These are phyloP conservation scores for Amblyopsis rosae DNA, from an alignment of 2,113 vertebrate species.

Conservation along the genomic window DNA sequence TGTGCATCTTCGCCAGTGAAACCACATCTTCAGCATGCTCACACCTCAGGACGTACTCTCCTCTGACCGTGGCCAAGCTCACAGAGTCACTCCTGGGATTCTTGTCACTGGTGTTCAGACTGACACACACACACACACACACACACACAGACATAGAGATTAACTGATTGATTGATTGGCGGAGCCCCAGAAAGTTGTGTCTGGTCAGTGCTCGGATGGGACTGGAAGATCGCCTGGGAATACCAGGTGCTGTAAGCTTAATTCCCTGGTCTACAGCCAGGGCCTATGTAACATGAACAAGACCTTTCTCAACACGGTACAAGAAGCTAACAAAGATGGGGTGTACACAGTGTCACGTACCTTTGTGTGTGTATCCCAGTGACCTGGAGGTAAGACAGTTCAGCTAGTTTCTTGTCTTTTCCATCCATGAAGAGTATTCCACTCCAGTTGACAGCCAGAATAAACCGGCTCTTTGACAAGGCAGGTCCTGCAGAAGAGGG, in stretches of 20 bases:
- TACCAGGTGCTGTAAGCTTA: no score
- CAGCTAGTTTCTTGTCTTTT: conserved; percentile 80
- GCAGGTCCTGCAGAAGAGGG: conserved; percentile 78
- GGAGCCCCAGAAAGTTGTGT: no score
- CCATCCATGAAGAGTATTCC: conserved; percentile 86
- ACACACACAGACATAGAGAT: neutral
- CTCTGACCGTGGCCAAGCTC: conserved; percentile 77
- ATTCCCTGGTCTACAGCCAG: no score
- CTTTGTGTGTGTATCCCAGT: conserved; percentile 75
- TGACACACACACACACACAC: neutral
- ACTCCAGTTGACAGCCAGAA: conserved; percentile 85
- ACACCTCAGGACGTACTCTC: conserved; percentile 81
- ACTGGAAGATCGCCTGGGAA: no score
- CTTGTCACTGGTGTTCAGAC: conserved; percentile 65
- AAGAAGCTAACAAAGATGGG: no score
- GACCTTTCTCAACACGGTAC: no score
- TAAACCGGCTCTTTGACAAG: conserved; percentile 82
- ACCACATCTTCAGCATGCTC: conserved; percentile 75
- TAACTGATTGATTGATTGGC: no score
- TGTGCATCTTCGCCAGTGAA: conserved; percentile 79
- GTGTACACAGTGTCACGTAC: conserved; percentile 47
- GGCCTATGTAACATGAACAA: no score
- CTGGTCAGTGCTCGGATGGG: no score
- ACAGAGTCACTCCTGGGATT: conserved; percentile 71
- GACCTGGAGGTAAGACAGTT: conserved; percentile 85